Evolutionary conservation across 2,888 invertebrate genomes (phyloP).

Genomic region (Drosophila conformis): DNA sequence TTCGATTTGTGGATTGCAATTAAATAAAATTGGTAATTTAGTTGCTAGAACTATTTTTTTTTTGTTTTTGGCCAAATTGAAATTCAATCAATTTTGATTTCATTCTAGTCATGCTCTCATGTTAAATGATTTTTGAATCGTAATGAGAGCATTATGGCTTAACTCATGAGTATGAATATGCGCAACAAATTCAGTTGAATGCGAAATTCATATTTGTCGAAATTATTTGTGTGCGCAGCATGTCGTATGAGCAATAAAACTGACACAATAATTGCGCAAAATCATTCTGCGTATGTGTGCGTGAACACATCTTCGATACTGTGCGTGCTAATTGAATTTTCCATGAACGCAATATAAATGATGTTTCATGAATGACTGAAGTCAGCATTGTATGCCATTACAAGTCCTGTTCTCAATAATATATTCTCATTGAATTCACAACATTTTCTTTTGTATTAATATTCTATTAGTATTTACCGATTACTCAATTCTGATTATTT

Average conservation of each 20-base stretch:
- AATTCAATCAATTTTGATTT: constrained; percentile 39
- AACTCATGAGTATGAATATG: constrained; percentile 25
- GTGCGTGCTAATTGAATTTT: constrained; percentile 60
- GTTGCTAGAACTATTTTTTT: neutral
- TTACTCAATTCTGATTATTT: neutral
- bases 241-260: constrained; percentile 71
- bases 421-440: constrained; percentile 7
- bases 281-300: constrained; percentile 14
- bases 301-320: constrained; percentile 1
- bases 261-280: constrained; percentile 56
- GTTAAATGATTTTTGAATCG: constrained; percentile 36
- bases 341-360: constrained; percentile 35
- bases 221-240: constrained; percentile 61
- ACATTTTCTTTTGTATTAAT: neutral
- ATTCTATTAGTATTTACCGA: neutral
- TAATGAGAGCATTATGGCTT: constrained; percentile 30
- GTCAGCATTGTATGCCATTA: constrained; percentile 12
- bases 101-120: constrained; percentile 18
- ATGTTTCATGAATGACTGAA: constrained; percentile 13
- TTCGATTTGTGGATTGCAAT: constrained; percentile 16
- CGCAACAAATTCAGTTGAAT: constrained; percentile 57
- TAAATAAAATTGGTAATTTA: constrained; percentile 25
- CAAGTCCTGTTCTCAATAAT: constrained; percentile 1
- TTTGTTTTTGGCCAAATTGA: constrained; percentile 4
- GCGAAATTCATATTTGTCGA: constrained; percentile 26